Evolutionary conservation across 2,888 invertebrate genomes (phyloP).

Genomic region (Amphipyra berbera): DNA sequence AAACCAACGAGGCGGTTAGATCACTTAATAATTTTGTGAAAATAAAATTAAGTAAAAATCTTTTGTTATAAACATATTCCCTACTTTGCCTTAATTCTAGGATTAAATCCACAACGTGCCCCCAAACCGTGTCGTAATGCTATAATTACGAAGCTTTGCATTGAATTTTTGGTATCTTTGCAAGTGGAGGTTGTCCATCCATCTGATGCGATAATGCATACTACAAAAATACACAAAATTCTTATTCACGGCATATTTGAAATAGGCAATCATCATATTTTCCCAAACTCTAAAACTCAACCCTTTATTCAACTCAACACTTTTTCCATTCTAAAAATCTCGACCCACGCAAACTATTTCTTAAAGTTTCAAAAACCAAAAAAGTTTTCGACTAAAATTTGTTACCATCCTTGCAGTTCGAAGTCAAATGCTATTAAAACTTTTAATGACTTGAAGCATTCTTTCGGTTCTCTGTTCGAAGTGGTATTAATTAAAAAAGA

Average conservation of each 20-base stretch:
- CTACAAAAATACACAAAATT: no score
- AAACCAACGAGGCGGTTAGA: no score
- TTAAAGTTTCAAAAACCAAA: slow-evolving; percentile 69
- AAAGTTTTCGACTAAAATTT: slow-evolving; percentile 82
- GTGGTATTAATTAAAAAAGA: slow-evolving; percentile 89
- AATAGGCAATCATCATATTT: slow-evolving; percentile 38
- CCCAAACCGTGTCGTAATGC: no score
- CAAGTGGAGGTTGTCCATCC: no score
- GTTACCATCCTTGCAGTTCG: slow-evolving; percentile 77
- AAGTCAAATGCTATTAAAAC: slow-evolving; percentile 89
- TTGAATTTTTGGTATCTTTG: no score
- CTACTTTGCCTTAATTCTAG: no score
- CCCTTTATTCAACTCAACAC: slow-evolving; percentile 34
- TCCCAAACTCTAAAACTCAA: slow-evolving; percentile 27
- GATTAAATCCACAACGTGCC: no score
- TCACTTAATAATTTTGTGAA: no score
- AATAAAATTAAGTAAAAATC: no score
- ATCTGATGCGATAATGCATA: no score
- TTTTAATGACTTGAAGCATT: slow-evolving; percentile 89
- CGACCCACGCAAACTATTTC: slow-evolving; percentile 59
- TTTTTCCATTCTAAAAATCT: slow-evolving; percentile 51
- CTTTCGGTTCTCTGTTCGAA: slow-evolving; percentile 86
- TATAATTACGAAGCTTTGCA: no score
- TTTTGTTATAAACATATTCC: no score
- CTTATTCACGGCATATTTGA: slow-evolving; percentile 9